Base-by-base conservation (phyloP, 2,888 invertebrate genomes). In the Heteromyza rotundicornis region DNA sequence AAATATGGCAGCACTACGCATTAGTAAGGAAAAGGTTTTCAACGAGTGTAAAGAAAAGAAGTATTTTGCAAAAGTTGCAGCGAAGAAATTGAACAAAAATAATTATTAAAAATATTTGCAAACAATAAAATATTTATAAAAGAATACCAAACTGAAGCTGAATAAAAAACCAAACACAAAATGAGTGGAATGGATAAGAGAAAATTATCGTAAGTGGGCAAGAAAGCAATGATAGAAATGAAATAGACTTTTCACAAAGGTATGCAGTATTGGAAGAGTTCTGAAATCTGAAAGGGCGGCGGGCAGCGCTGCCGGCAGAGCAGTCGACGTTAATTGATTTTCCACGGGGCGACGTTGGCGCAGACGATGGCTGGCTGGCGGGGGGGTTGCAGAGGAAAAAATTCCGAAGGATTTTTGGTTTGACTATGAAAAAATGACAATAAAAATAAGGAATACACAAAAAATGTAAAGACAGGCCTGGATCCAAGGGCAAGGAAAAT, bases 191-290 rank as follows among this genome's bases (percentile, higher is more conserved):
- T 80, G 81, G 82, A 83, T 72, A 83, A 82, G 73, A 77, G 83
- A 79, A 83, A 83, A 78, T 73, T 83, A 68, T 83, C 83, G 83
- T 83, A 82, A 82, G 83, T 83, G 59, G 20, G 19, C n/a, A n/a
- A n/a, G n/a, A n/a, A n/a, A n/a, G n/a, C n/a, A n/a, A 71, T 63
- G 66, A 66, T n/a, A 61, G 64, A 67, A 68, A 64, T 57, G 62
- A 58, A 35, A 27, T 22, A 60, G 23, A 12, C n/a, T n/a, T n/a
- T n/a, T n/a, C n/a, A n/a, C n/a, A n/a, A n/a, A n/a, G n/a, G n/a
- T n/a, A n/a, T n/a, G n/a, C n/a, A n/a, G n/a, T n/a, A n/a, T n/a
- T n/a, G n/a, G n/a, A n/a, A n/a, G n/a, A 14, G 17, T 27, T 19
- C 55, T 64, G 59, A 24, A 56, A n/a, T n/a, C n/a, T n/a, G n/a